Conservation (phyloP, 2,797 vertebrate genomes). For the Pipistrellus nathusii region DNA sequence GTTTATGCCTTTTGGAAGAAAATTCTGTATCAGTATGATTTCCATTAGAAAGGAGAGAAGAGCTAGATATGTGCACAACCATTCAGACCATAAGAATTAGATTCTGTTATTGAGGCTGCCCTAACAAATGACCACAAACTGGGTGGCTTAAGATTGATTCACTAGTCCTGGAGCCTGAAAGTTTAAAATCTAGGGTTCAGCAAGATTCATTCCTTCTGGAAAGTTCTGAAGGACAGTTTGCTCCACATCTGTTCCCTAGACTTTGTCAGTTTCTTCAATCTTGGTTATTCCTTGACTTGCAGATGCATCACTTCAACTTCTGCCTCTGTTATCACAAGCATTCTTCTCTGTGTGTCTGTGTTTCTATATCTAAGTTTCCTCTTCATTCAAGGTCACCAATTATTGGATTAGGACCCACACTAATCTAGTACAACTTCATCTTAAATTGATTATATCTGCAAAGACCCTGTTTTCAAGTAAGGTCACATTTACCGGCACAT, state of each 20-base stretch:
- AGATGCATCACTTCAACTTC: not conserved
- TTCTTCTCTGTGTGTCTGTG: not conserved
- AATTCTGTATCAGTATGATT: not conserved
- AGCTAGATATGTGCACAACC: not conserved
- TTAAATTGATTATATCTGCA: not conserved
- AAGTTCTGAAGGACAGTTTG: not conserved
- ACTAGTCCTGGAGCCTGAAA: not conserved
- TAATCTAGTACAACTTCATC: not conserved
- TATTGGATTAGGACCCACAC: not conserved
- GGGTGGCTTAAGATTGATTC: not conserved
- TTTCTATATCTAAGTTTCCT: not conserved
- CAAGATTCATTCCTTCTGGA: not conserved
- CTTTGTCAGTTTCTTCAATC: not conserved
- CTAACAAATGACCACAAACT: not conserved
- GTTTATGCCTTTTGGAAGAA: not conserved
- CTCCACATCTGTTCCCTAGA: not conserved
- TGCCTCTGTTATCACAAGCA: not conserved
- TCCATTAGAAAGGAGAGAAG: not conserved
- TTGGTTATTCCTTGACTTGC: not conserved
- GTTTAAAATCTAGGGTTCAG: not conserved
- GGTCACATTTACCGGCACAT: not conserved
- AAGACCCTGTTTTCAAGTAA: not conserved
- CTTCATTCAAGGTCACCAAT: not conserved
- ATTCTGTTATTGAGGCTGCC: not conserved
- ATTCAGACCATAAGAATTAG: not conserved